Evolutionary conservation across 2,888 invertebrate species (phyloP).

Genomic region (Exocentrus adspersus): DNA sequence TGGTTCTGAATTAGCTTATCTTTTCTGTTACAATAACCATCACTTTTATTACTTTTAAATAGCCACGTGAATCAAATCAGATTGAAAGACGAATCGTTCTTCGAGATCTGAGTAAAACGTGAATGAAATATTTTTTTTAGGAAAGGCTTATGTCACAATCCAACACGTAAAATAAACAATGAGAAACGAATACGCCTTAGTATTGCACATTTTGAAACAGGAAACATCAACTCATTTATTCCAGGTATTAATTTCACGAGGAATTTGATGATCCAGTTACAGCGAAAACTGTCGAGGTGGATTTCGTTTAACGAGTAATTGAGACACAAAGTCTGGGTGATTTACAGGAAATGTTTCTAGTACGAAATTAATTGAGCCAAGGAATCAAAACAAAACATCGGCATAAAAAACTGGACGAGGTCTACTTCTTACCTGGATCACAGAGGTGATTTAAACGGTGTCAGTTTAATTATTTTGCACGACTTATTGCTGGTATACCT

Average conservation of each 20-base stretch:
- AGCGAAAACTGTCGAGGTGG: neutral
- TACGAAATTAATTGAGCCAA: too few relatives aligned
- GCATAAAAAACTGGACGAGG: too few relatives aligned
- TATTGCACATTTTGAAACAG: conserved; percentile 4
- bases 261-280: conserved; percentile 5
- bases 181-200: neutral
- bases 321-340: neutral
- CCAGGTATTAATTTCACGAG: conserved; percentile 17
- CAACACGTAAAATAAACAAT: conserved; percentile 6
- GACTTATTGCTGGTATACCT: neutral
- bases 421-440: neutral
- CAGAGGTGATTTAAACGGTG: neutral
- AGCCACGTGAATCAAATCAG: too few relatives aligned
- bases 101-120: too few relatives aligned
- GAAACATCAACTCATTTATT: conserved; percentile 7
- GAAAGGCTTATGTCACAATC: neutral
- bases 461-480: neutral
- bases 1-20: too few relatives aligned
- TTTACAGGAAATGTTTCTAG: neutral
- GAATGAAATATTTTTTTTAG: too few relatives aligned
- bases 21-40: too few relatives aligned
- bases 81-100: too few relatives aligned
- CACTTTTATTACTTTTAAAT: too few relatives aligned
- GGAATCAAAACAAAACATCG: too few relatives aligned
- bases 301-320: neutral